Evolutionary conservation across 2,113 vertebrate genomes (phyloP).

Genomic region (Notechis scutatus): DNA sequence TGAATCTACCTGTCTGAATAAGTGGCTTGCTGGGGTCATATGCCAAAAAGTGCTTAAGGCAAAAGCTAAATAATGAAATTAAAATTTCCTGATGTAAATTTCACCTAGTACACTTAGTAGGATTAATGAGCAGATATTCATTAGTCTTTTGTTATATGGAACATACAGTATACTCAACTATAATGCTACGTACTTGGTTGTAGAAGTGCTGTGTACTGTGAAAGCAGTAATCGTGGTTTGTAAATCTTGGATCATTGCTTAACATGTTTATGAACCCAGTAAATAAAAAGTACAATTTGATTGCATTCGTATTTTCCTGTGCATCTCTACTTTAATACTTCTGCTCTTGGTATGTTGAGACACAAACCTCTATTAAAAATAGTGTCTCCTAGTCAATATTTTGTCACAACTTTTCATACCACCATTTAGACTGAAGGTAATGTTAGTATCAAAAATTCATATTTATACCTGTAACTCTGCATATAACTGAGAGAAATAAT

Average conservation of each 20-base stretch:
- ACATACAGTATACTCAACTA: background rate
- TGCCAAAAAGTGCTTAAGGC: background rate
- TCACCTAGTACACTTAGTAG: background rate
- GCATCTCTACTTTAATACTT: background rate
- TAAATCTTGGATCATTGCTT: background rate
- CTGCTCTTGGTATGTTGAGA: background rate
- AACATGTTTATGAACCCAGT: background rate
- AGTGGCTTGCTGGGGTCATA: background rate
- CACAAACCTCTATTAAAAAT: background rate
- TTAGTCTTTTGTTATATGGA: background rate
- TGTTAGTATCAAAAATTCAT: background rate
- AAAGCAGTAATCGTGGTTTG: background rate
- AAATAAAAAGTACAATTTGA: background rate
- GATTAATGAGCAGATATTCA: background rate
- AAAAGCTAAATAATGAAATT: background rate
- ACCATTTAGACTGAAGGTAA: background rate
- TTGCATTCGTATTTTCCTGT: background rate
- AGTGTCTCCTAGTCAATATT: background rate
- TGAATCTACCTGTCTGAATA: background rate
- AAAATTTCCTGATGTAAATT: background rate
- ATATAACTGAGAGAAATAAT: conserved; percentile 23
- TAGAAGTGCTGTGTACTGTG: background rate
- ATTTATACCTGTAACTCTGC: background rate
- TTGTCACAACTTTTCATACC: background rate
- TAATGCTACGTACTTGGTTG: background rate